Base-by-base conservation (phyloP, 2,113 vertebrate genomes). In the Anhinga anhinga region DNA sequence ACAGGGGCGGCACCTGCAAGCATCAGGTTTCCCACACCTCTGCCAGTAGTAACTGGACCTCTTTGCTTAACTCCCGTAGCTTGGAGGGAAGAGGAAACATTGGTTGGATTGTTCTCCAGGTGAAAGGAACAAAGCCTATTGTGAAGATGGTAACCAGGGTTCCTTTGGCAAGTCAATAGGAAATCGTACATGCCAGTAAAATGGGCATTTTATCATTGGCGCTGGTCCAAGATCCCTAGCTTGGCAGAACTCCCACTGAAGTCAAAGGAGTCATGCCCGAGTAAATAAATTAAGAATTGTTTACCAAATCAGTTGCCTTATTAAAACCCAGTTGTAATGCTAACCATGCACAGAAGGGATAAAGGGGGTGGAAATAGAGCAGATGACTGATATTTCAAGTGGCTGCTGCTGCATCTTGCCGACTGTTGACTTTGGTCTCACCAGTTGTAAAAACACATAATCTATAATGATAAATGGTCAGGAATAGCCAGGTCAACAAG, bases 401-500 rank as follows among this genome's bases (percentile, higher is more conserved):
- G 93, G 76, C 94, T 97, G 96, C 93, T 97, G 96, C 98, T 40
- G 50, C 90, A 69, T 92, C 92, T 77, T 67, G 88, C 0, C 6
- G 84, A 17, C 94, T 84, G 38, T 85, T 97, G 88, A 71, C 84
- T 90, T 97, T 96, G 86, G 63, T 79, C 73, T 82, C 14, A 2
- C 18, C 71, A 23, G 38, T 76, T 95, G 93, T 95, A 93, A 95
- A 96, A 96, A 79, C 88, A 93, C 89, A 74, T 78, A 91, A 90
- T 90, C 89, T 77, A 0, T 96, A 73, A n/a, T 95, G 96, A 97
- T 98, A 96, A 98, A 96, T 96, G 96, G 96, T 97, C 89, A 84
- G 91, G 82, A 69, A 95, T 90, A 30, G 74, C 81, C 82, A 80
- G 84, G 38, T 58, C 86, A 94, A 82, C 96, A 61, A 87, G 86